These are phyloP conservation scores for Autographa pulchrina DNA, from an alignment of 2,888 invertebrate species.

Conservation along the genomic window DNA sequence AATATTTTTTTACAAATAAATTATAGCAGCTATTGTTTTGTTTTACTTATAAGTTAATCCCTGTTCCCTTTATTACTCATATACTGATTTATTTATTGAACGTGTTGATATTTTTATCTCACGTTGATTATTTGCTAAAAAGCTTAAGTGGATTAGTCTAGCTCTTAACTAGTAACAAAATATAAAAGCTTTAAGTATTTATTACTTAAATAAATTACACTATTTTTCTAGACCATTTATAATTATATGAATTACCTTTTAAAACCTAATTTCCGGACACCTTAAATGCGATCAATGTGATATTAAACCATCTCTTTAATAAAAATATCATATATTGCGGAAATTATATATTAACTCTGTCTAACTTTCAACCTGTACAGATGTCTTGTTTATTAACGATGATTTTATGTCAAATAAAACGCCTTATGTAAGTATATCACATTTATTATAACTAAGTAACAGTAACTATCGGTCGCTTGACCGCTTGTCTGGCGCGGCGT, in stretches of 20 bases:
- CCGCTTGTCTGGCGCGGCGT: slow-evolving; percentile 89
- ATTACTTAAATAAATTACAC: too few species aligned
- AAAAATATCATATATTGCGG: too few species aligned
- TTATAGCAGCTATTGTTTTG: slow-evolving; percentile 86
- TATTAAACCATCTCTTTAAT: too few species aligned
- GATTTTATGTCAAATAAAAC: neutral
- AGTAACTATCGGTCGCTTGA: slow-evolving; percentile 89
- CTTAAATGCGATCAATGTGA: too few species aligned
- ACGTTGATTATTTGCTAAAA: neutral
- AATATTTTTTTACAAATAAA: slow-evolving; percentile 93
- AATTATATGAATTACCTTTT: too few species aligned
- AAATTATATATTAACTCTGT: too few species aligned
- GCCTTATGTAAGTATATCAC: neutral
- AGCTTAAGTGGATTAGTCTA: neutral
- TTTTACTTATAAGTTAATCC: slow-evolving; percentile 53
- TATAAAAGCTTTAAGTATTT: too few species aligned
- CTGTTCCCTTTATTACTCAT: neutral
- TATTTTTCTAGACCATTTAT: too few species aligned
- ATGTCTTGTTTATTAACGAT: too few species aligned
- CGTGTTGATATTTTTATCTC: slow-evolving; percentile 8
- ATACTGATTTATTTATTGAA: too few species aligned
- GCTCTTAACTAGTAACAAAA: neutral
- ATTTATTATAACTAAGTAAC: slow-evolving; percentile 71
- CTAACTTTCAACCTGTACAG: too few species aligned
- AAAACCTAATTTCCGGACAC: too few species aligned